phyloP scores from a whole-genome alignment of 2,888 invertebrate genomes.

The Acleris holmiana region DNA sequence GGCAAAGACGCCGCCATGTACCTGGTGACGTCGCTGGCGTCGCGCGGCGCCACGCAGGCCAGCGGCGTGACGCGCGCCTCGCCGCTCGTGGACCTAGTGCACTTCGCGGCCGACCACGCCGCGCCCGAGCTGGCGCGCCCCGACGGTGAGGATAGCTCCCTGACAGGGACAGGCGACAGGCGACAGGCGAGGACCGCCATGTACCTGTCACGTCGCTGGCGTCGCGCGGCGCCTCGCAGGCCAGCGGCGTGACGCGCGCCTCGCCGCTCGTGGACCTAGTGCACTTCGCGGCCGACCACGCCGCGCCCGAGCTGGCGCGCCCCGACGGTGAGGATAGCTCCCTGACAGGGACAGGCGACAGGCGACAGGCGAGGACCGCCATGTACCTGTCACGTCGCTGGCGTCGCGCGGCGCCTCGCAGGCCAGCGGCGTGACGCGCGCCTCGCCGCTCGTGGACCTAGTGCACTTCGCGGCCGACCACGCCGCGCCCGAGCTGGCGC shows the following conservation, averaged over 20 bases:
- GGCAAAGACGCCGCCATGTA: conserved; percentile 98
- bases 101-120: conserved; percentile 95
- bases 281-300: conserved; percentile 94
- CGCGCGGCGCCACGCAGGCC: conserved; percentile 94
- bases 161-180: neutral
- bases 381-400: neutral
- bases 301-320: conserved; percentile 92
- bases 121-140: conserved; percentile 92
- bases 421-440: conserved; percentile 80
- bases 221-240: neutral
- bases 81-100: conserved; percentile 93
- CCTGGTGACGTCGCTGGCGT: conserved; percentile 97
- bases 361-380: neutral
- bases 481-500: conserved; percentile 57
- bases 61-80: conserved; percentile 97
- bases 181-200: conserved; percentile 94
- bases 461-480: conserved; percentile 89
- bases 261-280: conserved; percentile 95
- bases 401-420: neutral
- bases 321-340: conserved; percentile 81
- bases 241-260: conserved; percentile 83
- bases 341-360: neutral
- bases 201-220: conserved; percentile 93
- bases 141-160: conserved; percentile 78
- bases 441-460: conserved; percentile 93